phyloP scores from a whole-genome alignment of 2,888 invertebrate genomes.

The Elysia crispata region DNA sequence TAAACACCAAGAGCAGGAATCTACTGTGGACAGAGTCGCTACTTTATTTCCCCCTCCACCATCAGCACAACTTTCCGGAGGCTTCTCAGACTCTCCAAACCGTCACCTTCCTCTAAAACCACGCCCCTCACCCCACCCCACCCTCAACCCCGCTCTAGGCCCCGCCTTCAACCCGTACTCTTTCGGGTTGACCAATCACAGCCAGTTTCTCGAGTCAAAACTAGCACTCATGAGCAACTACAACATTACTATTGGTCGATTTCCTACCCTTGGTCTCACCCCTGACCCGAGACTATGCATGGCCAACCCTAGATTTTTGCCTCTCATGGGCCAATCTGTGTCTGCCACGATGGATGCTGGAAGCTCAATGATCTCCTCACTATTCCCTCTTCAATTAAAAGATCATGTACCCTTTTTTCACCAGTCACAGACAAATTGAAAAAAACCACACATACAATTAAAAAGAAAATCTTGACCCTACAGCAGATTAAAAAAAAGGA shows the following conservation, averaged over 20 bases:
- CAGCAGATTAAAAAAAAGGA: too few relatives aligned
- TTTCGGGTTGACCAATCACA: conserved; percentile 11
- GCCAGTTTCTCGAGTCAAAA: conserved; percentile 42
- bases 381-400: too few relatives aligned
- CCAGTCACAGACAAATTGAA: too few relatives aligned
- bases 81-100: not conserved
- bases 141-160: conserved; percentile 6
- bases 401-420: too few relatives aligned
- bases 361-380: too few relatives aligned
- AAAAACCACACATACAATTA: too few relatives aligned
- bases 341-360: not conserved
- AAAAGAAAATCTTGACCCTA: too few relatives aligned
- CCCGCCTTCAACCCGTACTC: conserved; percentile 3
- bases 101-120: conserved; percentile 32
- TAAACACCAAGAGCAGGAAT: not conserved
- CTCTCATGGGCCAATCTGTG: conserved; percentile 41
- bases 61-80: not conserved
- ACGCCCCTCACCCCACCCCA: conserved; percentile 37
- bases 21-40: too few relatives aligned
- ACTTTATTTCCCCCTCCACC: not conserved
- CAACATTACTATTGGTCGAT: conserved; percentile 13
- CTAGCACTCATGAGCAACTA: conserved; percentile 38
- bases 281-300: conserved; percentile 39
- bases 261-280: conserved; percentile 12
- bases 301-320: conserved; percentile 29